Evolutionary conservation across 1,140 invertebrate species (phyloP).

Genomic region (Protaetia brevitarsis): DNA sequence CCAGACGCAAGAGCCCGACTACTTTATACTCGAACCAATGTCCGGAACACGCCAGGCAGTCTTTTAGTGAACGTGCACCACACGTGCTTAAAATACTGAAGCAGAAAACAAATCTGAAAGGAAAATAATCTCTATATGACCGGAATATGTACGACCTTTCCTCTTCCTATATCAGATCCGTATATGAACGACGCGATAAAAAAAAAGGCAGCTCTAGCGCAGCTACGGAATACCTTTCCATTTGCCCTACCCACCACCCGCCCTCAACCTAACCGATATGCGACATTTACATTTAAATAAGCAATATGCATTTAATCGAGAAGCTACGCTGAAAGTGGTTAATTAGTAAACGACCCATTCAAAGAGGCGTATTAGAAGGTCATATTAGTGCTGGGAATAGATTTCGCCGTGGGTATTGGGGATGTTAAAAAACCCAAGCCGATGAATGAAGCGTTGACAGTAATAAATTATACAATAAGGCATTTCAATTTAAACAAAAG

Average conservation of each 20-base stretch:
- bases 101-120: slow-evolving; percentile 9
- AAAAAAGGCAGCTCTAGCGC: not conserved
- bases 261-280: no score
- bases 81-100: slow-evolving; percentile 5
- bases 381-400: not conserved
- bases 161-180: not conserved
- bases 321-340: not conserved
- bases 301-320: not conserved
- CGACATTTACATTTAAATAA: slow-evolving; percentile 3
- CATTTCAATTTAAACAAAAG: no score
- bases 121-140: slow-evolving; percentile 8
- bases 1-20: no score
- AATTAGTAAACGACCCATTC: not conserved
- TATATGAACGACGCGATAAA: not conserved
- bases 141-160: slow-evolving; percentile 6
- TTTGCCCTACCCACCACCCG: not conserved
- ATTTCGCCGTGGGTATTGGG: no score
- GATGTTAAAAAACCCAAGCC: no score
- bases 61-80: not conserved
- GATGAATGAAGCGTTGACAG: no score
- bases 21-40: no score
- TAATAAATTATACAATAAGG: no score
- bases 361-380: not conserved
- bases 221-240: not conserved
- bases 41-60: not conserved